These are phyloP conservation scores for Merodon equestris DNA, from an alignment of 2,888 invertebrate genomes.

Conservation along the genomic window DNA sequence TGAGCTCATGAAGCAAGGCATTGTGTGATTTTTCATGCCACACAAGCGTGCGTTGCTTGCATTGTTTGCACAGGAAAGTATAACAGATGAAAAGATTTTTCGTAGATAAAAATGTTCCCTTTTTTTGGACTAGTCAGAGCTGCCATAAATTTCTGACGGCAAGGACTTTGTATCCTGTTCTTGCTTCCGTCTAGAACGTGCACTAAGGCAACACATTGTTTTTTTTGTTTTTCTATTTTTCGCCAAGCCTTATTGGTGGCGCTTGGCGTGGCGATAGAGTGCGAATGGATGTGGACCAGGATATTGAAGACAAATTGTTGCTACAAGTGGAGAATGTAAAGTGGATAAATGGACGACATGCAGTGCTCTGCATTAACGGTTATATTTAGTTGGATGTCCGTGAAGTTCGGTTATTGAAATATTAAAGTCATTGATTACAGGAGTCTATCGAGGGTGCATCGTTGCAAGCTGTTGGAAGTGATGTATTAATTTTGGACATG, in stretches of 20 bases:
- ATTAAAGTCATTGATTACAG: too few species aligned
- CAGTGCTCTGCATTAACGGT: too few species aligned
- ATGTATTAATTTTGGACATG: too few species aligned
- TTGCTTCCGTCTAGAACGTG: conserved; percentile 27
- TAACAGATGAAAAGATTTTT: conserved; percentile 45
- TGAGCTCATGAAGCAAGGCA: conserved; percentile 18
- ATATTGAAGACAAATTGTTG: conserved; percentile 59
- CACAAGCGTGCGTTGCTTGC: conserved; percentile 5
- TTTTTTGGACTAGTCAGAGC: conserved; percentile 44
- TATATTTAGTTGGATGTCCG: too few species aligned
- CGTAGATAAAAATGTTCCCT: conserved; percentile 61
- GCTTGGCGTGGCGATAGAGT: conserved; percentile 24
- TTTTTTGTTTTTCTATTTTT: conserved; percentile 2
- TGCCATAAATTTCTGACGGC: conserved; percentile 64
- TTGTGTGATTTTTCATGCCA: conserved; percentile 63
- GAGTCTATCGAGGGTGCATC: too few species aligned
- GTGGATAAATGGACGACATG: conserved; percentile 46
- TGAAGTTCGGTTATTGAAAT: too few species aligned
- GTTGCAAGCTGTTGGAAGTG: too few species aligned
- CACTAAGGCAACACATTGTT: conserved; percentile 38
- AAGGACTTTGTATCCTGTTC: conserved; percentile 44
- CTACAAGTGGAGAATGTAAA: conserved; percentile 48
- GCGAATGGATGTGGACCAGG: conserved; percentile 29
- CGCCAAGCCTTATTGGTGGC: conserved; percentile 8
- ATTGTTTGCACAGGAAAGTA: neutral